Evolutionary conservation across 2,797 vertebrate genomes (phyloP).

Genomic region (Enteromius anoplus): DNA sequence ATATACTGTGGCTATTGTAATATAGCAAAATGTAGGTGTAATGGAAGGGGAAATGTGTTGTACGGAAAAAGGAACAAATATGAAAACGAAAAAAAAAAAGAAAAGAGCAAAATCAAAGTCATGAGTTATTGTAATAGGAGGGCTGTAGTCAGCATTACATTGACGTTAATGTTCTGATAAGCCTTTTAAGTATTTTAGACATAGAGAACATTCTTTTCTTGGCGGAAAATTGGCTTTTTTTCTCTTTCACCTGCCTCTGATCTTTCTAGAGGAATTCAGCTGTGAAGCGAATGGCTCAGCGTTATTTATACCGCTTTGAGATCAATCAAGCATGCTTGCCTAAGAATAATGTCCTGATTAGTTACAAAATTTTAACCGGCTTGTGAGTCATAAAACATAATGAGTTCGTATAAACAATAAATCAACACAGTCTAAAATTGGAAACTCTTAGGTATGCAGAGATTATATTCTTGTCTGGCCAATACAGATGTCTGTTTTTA

Average conservation of each 20-base stretch:
- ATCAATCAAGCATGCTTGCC: conserved; percentile 2
- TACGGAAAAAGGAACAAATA: background rate
- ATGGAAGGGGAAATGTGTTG: background rate
- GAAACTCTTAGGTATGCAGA: background rate
- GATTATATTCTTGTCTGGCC: background rate
- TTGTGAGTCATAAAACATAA: background rate
- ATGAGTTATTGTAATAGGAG: conserved; percentile 35
- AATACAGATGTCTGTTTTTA: background rate
- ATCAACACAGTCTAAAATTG: background rate
- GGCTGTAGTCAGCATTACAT: conserved; percentile 1
- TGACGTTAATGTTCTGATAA: conserved; percentile 36
- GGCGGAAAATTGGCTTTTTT: conserved; percentile 11
- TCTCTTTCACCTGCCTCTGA: conserved; percentile 26
- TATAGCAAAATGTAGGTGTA: background rate
- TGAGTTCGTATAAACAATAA: background rate
- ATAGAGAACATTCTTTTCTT: conserved; percentile 46
- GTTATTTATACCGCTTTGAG: conserved; percentile 3
- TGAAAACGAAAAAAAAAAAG: background rate
- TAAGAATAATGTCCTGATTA: conserved; percentile 13
- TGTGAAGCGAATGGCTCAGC: conserved; percentile 20
- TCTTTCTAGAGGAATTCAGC: conserved; percentile 41
- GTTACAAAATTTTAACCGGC: background rate
- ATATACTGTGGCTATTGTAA: background rate
- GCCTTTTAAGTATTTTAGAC: conserved; percentile 36
- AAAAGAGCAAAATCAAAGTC: conserved; percentile 4